These are phyloP conservation scores for Ciconia nigra DNA, from an alignment of 2,797 vertebrate species.

Conservation along the genomic window DNA sequence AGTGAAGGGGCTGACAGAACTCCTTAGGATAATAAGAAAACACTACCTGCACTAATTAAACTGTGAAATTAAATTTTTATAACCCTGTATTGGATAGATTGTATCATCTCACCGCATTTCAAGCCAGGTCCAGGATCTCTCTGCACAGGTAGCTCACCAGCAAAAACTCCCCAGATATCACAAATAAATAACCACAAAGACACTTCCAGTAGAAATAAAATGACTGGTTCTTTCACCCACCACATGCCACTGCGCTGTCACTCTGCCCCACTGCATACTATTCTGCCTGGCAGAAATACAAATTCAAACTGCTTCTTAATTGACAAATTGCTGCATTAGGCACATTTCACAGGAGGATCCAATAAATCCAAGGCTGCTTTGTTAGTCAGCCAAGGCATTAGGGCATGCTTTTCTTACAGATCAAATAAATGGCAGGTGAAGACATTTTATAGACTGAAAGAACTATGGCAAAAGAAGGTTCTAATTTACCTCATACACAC, in stretches of 20 bases:
- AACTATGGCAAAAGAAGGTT: not conserved
- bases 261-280: not conserved
- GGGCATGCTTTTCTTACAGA: slow-evolving; percentile 9
- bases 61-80: not conserved
- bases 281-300: not conserved
- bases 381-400: slow-evolving; percentile 38
- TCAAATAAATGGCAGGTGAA: slow-evolving; percentile 46
- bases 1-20: not conserved
- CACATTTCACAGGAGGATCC: slow-evolving; percentile 16
- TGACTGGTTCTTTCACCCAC: not conserved
- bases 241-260: not conserved
- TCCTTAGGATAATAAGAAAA: not conserved
- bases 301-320: slow-evolving; percentile 29
- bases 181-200: not conserved
- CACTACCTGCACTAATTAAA: not conserved
- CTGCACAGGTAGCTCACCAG: not conserved
- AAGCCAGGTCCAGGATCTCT: not conserved
- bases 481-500: slow-evolving; percentile 24
- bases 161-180: not conserved
- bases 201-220: not conserved
- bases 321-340: slow-evolving; percentile 43
- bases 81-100: not conserved
- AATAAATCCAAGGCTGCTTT: slow-evolving; percentile 43
- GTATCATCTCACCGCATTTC: not conserved
- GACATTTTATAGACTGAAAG: slow-evolving; percentile 39